Conservation (phyloP, 2,113 vertebrate genomes). For the Antigone vipio region DNA sequence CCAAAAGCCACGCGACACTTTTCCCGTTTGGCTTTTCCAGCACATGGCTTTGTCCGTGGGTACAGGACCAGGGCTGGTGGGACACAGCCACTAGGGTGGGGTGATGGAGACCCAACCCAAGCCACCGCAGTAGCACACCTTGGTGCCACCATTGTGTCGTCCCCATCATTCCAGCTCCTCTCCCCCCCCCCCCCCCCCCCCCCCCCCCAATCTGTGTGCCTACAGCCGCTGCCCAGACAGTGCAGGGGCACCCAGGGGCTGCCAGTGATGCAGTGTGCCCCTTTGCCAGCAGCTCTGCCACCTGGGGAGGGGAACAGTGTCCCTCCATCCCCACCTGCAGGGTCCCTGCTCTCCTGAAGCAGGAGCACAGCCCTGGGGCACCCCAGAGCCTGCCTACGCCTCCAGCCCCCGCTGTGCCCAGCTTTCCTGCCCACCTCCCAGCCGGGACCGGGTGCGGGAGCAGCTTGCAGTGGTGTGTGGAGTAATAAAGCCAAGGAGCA, state of each 20-base stretch:
- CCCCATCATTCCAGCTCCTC: no score
- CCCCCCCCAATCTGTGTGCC: not conserved
- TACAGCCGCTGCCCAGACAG: not conserved
- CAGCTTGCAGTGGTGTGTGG: not conserved
- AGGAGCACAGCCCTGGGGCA: not conserved
- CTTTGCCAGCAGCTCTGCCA: not conserved
- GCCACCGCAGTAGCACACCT: not conserved
- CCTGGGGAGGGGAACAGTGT: not conserved
- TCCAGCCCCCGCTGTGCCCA: not conserved
- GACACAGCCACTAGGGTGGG: not conserved
- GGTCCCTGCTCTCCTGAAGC: not conserved
- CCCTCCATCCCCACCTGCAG: not conserved
- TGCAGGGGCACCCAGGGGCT: not conserved
- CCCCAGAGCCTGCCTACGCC: not conserved
- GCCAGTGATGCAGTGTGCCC: not conserved
- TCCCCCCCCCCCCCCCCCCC: no score
- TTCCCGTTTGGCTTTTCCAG: not conserved
- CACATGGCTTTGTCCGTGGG: not conserved
- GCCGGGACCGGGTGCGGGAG: not conserved
- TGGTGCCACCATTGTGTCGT: not conserved
- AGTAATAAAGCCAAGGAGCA: constrained; percentile 33
- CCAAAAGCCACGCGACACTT: not conserved
- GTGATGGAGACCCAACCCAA: not conserved
- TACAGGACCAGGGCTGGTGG: not conserved
- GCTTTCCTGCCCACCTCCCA: accelerated